Evolutionary conservation across 2,797 vertebrate species (phyloP), one percentile per base, ranked within the genome.

Genomic region (Melanotaenia pygmaea): DNA sequence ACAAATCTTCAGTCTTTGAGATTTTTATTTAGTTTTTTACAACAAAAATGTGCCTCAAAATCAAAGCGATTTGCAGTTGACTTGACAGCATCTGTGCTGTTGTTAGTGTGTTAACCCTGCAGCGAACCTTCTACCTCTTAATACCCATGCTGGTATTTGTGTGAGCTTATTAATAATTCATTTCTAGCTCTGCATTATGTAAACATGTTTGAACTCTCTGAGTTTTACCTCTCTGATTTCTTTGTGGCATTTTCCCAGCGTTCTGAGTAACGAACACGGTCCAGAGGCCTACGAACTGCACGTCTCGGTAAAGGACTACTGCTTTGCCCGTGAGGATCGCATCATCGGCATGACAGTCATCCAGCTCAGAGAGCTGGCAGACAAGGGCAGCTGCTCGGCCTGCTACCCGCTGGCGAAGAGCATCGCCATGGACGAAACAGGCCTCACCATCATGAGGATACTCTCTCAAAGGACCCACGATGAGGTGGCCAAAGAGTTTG

Each of bases 401-500:
- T 94, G 94, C 94, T 98, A 97, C 91, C 96, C 97, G 0, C 92
- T 99, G 83, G 83, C 96, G 62, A 95, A 95, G 87, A 96, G 83
- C 88, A 57, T 99, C 88, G 77, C 84, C 54, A 93, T 99, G 89
- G 96, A 99, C 58, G 96, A 98, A 81, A 99, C 98, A 0, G 98
- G 98, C 16, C 80, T 99, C 66, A 99, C 97, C 37, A 99, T 99
- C 89, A 95, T 96, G 45, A 94, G 98, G 90, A 99, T 99, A 92
- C 98, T 99, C 72, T 98, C 98, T 61, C 98, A 99, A 93, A 96
- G 98, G 93, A 97, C 95, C 94, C 94, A 94, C 0, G 98, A 99
- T 2, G 98, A 99, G 76, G 97, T 99, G 62, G 97, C 98, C 86
- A 99, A 96, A 88, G 98, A 99, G 91, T 99, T 99, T 87, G 98